These are phyloP conservation scores for Sebastes diaconus DNA, from an alignment of 2,797 vertebrate species.

Conservation along the genomic window DNA sequence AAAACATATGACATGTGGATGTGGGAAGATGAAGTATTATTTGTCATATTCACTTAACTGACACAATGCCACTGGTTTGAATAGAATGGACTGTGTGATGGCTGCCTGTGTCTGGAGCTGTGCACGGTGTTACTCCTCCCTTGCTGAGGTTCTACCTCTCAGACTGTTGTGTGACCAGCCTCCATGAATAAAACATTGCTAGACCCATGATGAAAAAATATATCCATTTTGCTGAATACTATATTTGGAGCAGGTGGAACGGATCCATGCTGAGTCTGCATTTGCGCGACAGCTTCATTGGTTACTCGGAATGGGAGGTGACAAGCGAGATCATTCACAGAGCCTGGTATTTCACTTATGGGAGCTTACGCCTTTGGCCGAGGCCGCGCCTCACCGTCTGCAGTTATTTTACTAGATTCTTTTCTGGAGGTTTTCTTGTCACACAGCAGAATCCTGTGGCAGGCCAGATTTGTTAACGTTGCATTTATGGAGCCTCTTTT, in stretches of 20 bases:
- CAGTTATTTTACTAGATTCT: slow-evolving; percentile 30
- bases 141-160: not conserved
- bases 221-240: slow-evolving; percentile 55
- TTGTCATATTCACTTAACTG: not conserved
- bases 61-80: not conserved
- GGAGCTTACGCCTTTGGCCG: slow-evolving; percentile 37
- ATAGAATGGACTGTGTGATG: not conserved
- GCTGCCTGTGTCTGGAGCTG: not conserved
- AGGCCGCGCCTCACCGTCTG: slow-evolving; percentile 2
- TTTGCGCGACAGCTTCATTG: slow-evolving; percentile 51
- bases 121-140: not conserved
- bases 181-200: slow-evolving; percentile 62
- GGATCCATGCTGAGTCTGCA: slow-evolving; percentile 58
- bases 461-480: slow-evolving; percentile 24
- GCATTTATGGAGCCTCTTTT: slow-evolving; percentile 37
- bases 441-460: slow-evolving; percentile 7
- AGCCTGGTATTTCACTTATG: slow-evolving; percentile 38
- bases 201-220: slow-evolving; percentile 50
- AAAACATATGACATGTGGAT: not conserved
- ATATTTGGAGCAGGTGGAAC: slow-evolving; percentile 40
- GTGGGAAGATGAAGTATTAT: not conserved
- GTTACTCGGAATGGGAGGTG: slow-evolving; percentile 50
- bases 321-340: slow-evolving; percentile 50
- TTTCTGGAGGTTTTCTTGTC: slow-evolving; percentile 14
- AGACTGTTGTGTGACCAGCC: slow-evolving; percentile 17